Evolutionary conservation across 2,797 vertebrate genomes (phyloP).

Genomic region (Cetoscarus ocellatus): DNA sequence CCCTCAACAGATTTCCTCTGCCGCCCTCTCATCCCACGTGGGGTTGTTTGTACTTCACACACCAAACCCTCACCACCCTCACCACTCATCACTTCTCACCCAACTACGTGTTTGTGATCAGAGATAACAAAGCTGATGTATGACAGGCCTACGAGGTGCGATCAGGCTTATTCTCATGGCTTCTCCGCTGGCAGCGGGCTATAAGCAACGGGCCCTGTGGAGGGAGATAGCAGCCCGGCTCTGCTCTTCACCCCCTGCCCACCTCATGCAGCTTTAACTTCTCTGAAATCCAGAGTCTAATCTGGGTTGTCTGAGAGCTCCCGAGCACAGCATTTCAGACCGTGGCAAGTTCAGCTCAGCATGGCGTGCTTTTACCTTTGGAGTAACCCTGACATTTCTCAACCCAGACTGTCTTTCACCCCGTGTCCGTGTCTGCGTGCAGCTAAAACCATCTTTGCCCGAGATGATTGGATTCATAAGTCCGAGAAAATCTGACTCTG

Average conservation of each 20-base stretch:
- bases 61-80: slow-evolving; percentile 7
- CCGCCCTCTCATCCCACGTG: slow-evolving; percentile 9
- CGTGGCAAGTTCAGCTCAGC: slow-evolving; percentile 34
- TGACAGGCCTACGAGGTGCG: slow-evolving; percentile 61
- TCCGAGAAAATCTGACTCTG: background rate
- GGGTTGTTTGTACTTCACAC: slow-evolving; percentile 44
- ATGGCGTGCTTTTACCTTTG: slow-evolving; percentile 47
- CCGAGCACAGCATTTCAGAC: slow-evolving; percentile 19
- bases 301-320: slow-evolving; percentile 24
- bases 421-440: slow-evolving; percentile 6
- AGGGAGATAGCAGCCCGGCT: slow-evolving; percentile 17
- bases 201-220: slow-evolving; percentile 29
- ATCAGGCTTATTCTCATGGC: slow-evolving; percentile 73
- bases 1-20: slow-evolving; percentile 12
- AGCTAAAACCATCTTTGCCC: background rate
- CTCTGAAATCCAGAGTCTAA: slow-evolving; percentile 24
- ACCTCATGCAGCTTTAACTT: slow-evolving; percentile 30
- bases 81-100: slow-evolving; percentile 33
- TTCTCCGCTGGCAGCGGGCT: slow-evolving; percentile 64
- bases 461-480: background rate
- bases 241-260: background rate
- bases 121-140: slow-evolving; percentile 58
- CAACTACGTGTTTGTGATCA: slow-evolving; percentile 38
- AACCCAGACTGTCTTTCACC: slow-evolving; percentile 49
- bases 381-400: slow-evolving; percentile 56